Base-by-base conservation (phyloP, 1,140 invertebrate species). In the Pissodes strobi region DNA sequence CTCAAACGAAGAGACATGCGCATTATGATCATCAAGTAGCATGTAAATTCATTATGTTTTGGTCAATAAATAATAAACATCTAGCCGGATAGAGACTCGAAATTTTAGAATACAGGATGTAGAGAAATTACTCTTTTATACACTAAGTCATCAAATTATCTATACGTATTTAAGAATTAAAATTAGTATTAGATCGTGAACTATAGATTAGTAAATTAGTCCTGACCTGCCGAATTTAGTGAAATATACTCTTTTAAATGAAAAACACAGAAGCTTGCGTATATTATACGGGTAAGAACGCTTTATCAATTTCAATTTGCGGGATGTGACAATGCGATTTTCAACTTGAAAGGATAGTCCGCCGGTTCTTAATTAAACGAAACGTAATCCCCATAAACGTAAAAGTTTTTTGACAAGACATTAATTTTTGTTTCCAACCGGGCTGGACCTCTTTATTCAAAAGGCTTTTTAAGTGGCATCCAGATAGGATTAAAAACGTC, bases 301-400 rank as follows among this genome's bases (percentile, higher is more conserved):
- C 41, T 45, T 45, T 45, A 45, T 45, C 41, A 45, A 45, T 45
- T 45, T 45, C 18, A 45, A 45, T 45, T 45, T 45, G 41, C 19
- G 41, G 12, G 41, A 18, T 45, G 41, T 45, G 41, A 45, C 41
- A 45, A 45, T 45, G 41, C 41, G 41, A 18, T 45, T 45, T 45
- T 18, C 19, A 45, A 45, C 15, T 45, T 45, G 12, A 45, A 45
- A 45, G 41, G 41, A 45, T 45, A 18, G 15, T 45, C 41, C 15
- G 41, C 41, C 15, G 18, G 41, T 45, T 45, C 41, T 45, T 45
- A 45, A 45, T 45, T 45, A 45, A 45, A 45, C 41, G 41, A 45
- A 45, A 45, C 18, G 41, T 45, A 45, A 45, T 45, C 41, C 41
- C 41, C 18, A 19, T 45, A 45, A 21, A 45, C 41, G 12, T 45